Conservation (phyloP, 2,888 invertebrate genomes). For the Drosophila longiperda region DNA sequence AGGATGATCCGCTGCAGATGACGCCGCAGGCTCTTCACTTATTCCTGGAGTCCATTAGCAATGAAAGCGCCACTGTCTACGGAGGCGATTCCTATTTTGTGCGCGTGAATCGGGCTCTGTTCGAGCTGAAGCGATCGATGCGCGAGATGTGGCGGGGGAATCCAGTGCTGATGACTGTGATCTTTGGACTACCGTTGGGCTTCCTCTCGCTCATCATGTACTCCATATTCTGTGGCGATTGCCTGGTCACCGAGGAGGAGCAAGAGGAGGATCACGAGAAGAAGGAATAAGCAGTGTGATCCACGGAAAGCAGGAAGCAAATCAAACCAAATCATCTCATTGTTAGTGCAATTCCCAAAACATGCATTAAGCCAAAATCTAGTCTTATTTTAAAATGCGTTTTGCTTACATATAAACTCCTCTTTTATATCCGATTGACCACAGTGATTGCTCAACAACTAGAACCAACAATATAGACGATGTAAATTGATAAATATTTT, state of each 20-base stretch:
- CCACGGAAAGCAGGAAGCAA: not conserved
- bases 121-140: conserved; percentile 92
- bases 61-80: conserved; percentile 92
- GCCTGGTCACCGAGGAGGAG: conserved; percentile 95
- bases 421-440: not conserved
- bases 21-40: conserved; percentile 88
- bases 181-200: conserved; percentile 97
- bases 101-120: conserved; percentile 91
- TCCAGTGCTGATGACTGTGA: conserved; percentile 95
- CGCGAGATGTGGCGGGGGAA: conserved; percentile 96
- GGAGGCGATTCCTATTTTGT: conserved; percentile 94
- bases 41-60: conserved; percentile 87
- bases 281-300: conserved; percentile 83
- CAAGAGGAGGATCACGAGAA: conserved; percentile 85
- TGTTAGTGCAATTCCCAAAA: conserved; percentile 57
- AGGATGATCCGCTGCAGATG: conserved; percentile 92
- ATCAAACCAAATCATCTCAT: conserved; percentile 32
- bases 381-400: conserved; percentile 60
- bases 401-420: conserved; percentile 37
- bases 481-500: not conserved
- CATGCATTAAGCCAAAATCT: conserved; percentile 69
- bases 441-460: not conserved
- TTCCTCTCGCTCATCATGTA: conserved; percentile 97
- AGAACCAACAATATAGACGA: not conserved
- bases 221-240: conserved; percentile 98